Conservation (phyloP, 2,888 invertebrate species). For the Hirtodrosophila cameraria region DNA sequence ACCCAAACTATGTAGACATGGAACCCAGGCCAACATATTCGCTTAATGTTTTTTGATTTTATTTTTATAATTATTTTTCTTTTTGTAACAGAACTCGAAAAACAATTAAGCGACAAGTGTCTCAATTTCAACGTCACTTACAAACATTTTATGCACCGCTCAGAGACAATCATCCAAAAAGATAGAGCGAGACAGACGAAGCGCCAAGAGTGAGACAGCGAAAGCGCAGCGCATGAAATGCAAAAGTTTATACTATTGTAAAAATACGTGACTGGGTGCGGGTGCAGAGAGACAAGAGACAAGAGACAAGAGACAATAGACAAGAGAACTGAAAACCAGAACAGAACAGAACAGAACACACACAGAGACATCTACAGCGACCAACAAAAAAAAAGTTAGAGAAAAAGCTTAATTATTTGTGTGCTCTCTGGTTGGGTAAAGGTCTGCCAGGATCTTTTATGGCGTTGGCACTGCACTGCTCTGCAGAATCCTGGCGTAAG, state of each 20-base stretch:
- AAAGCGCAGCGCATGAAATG: constrained; percentile 57
- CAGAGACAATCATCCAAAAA: constrained; percentile 40
- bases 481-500: neutral
- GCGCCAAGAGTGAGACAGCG: neutral
- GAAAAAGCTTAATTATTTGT: constrained; percentile 77
- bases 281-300: constrained; percentile 23
- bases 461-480: too few relatives aligned
- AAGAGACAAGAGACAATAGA: constrained; percentile 13
- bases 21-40: constrained; percentile 52
- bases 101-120: constrained; percentile 81
- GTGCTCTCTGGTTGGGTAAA: constrained; percentile 28
- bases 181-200: neutral
- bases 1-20: constrained; percentile 30
- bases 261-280: constrained; percentile 61
- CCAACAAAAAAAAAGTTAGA: constrained; percentile 54
- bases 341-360: too few relatives aligned
- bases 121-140: constrained; percentile 80
- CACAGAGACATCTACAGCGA: constrained; percentile 9
- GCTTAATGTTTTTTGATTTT: constrained; percentile 51
- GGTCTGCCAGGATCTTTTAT: constrained; percentile 18
- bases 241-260: constrained; percentile 74
- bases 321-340: too few relatives aligned
- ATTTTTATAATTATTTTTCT: constrained; percentile 18
- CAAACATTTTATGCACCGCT: constrained; percentile 79
- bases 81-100: constrained; percentile 70